Conservation (phyloP, 2,113 vertebrate genomes). For the Sceloporus tristichus region DNA sequence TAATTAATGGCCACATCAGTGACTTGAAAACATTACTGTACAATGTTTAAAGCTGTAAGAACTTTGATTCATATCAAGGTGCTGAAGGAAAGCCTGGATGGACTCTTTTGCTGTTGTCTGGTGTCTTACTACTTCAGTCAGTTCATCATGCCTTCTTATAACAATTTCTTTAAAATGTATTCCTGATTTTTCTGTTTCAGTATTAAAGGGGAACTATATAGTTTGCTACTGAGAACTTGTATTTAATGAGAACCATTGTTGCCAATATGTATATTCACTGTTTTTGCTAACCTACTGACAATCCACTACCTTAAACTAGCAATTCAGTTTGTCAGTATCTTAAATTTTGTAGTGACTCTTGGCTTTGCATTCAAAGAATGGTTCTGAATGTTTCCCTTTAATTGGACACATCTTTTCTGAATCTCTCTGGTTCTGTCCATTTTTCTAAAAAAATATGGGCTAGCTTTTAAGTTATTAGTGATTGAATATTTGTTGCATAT, state of each 20-base stretch:
- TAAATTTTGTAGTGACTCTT: constrained; percentile 22
- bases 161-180: constrained; percentile 79
- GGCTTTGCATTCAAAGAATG: constrained; percentile 67
- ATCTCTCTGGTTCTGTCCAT: constrained; percentile 75
- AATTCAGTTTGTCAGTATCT: constrained; percentile 45
- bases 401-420: constrained; percentile 69
- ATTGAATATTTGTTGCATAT: constrained; percentile 79
- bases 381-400: constrained; percentile 85
- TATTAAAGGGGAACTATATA: constrained; percentile 87
- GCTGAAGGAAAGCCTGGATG: constrained; percentile 88
- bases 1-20: not conserved
- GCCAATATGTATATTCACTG: constrained; percentile 44
- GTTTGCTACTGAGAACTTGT: constrained; percentile 61
- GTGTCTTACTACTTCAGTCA: constrained; percentile 80
- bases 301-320: constrained; percentile 60
- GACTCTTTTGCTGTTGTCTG: constrained; percentile 79
- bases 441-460: constrained; percentile 76
- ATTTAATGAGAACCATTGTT: constrained; percentile 54
- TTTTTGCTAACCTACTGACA: constrained; percentile 60
- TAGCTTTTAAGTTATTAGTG: constrained; percentile 75
- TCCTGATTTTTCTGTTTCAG: constrained; percentile 80
- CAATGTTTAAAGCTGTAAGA: constrained; percentile 46
- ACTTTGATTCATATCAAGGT: constrained; percentile 66
- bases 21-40: constrained; percentile 40
- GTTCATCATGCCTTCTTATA: constrained; percentile 80